These are phyloP conservation scores for Apis laboriosa DNA, from an alignment of 1,140 invertebrate species.

Conservation along the genomic window DNA sequence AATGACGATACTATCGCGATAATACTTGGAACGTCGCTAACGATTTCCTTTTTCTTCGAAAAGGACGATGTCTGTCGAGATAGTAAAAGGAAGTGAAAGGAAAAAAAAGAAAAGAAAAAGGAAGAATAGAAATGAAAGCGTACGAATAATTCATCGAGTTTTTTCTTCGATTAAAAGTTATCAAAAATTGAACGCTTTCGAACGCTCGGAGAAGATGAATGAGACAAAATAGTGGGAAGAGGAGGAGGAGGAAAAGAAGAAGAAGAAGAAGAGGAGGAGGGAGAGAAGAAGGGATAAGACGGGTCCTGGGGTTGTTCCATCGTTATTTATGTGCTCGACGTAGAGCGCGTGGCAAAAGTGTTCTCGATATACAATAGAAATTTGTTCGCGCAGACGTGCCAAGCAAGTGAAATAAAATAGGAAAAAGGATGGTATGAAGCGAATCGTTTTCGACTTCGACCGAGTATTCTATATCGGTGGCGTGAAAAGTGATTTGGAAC, in stretches of 20 bases:
- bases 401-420: constrained; percentile 50
- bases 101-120: neutral
- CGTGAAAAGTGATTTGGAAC: constrained; percentile 42
- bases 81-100: too few relatives aligned
- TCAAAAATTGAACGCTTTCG: constrained; percentile 74
- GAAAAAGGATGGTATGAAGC: neutral
- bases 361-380: constrained; percentile 73
- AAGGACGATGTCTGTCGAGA: neutral
- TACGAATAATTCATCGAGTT: constrained; percentile 18
- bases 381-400: constrained; percentile 70
- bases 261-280: neutral
- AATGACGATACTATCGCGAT: neutral
- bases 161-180: constrained; percentile 59
- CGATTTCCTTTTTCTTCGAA: neutral
- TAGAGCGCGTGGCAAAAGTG: constrained; percentile 54
- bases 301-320: constrained; percentile 40
- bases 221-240: too few relatives aligned
- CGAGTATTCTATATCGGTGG: constrained; percentile 9
- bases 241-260: too few relatives aligned
- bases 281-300: constrained; percentile 12
- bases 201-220: constrained; percentile 39
- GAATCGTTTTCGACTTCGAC: constrained; percentile 31
- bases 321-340: constrained; percentile 72
- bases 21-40: neutral
- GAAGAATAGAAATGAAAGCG: neutral